Conservation (phyloP, 2,113 vertebrate species). For the Orycteropus afer region DNA sequence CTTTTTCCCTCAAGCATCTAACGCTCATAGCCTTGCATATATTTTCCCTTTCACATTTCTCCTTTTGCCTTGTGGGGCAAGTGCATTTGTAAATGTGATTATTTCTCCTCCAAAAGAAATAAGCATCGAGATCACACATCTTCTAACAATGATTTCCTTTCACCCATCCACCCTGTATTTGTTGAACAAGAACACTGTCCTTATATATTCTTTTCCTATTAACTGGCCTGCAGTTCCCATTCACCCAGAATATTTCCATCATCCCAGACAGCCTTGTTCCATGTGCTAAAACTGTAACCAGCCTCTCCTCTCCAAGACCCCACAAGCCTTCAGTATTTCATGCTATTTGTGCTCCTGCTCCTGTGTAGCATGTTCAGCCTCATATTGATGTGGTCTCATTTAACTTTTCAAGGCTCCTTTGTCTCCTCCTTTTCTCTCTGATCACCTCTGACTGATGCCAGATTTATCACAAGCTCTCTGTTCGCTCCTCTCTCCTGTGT, state of each 20-base stretch:
- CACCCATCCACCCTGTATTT: background rate
- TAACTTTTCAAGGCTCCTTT: background rate
- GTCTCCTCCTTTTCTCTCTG: background rate
- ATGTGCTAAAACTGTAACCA: background rate
- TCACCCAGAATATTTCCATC: background rate
- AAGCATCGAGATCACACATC: background rate
- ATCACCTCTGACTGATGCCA: background rate
- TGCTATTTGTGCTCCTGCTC: background rate
- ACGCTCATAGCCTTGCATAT: background rate
- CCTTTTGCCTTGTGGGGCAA: accelerated
- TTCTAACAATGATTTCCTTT: constrained; percentile 41
- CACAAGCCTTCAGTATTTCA: background rate
- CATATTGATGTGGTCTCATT: background rate
- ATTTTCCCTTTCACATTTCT: background rate
- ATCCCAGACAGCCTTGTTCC: background rate
- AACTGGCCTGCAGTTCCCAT: background rate
- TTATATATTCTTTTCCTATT: background rate
- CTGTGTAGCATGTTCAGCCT: background rate
- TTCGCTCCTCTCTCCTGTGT: background rate
- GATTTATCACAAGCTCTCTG: background rate
- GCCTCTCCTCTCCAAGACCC: background rate
- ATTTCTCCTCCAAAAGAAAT: background rate
- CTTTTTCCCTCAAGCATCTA: background rate
- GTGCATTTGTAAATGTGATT: background rate
- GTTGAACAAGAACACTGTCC: background rate